Conservation (phyloP, 2,888 invertebrate genomes). For the Selenia dentaria region DNA sequence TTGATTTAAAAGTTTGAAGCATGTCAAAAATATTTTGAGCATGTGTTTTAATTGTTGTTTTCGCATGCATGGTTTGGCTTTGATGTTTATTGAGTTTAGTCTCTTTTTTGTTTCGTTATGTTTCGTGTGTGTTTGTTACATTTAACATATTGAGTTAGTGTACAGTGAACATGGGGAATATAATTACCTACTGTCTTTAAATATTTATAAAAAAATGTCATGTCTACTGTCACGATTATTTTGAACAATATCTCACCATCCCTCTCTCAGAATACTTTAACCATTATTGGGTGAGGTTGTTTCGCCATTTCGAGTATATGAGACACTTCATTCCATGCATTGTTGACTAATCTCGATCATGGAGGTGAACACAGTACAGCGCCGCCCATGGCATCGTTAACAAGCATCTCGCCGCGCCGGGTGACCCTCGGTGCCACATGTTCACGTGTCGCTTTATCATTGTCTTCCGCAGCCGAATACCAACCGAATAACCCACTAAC, state of each 20-base stretch:
- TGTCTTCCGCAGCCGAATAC: constrained; percentile 67
- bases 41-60: constrained; percentile 31
- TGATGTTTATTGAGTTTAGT: constrained; percentile 19
- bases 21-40: constrained; percentile 32
- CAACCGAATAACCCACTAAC: constrained; percentile 79
- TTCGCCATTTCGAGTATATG: neutral
- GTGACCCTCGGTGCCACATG: constrained; percentile 70
- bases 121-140: constrained; percentile 20
- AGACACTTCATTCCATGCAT: neutral
- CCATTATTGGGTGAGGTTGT: constrained; percentile 21
- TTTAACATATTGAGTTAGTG: constrained; percentile 20
- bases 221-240: neutral
- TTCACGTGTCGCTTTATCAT: constrained; percentile 68
- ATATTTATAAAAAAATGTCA: too few species aligned
- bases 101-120: constrained; percentile 2
- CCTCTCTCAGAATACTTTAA: constrained; percentile 20
- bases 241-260: constrained; percentile 8
- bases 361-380: constrained; percentile 14
- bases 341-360: neutral
- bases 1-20: constrained; percentile 12
- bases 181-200: constrained; percentile 1
- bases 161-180: constrained; percentile 9
- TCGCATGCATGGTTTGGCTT: constrained; percentile 44
- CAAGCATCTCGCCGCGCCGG: constrained; percentile 56
- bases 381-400: constrained; percentile 40